Evolutionary conservation across 2,797 vertebrate species (phyloP), one percentile per base, ranked within the genome.

Genomic region (Eulemur mongoz): DNA sequence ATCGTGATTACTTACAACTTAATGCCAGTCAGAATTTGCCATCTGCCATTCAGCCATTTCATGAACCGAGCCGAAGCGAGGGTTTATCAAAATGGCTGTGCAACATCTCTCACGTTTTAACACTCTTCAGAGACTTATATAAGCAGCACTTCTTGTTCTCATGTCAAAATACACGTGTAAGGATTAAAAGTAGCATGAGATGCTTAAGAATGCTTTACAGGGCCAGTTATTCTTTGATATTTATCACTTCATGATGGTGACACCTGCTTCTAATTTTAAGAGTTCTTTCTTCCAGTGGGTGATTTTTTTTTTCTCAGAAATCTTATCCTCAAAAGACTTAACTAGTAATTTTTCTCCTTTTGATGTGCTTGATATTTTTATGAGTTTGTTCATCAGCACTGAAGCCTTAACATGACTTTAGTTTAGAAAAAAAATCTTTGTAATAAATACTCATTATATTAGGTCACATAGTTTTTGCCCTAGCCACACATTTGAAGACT

Each of bases 181-280:
- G 23, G 93, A 4, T 1, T 32, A 84, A 76, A 97, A 54, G 94
- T 30, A 81, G 95, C 59, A 67, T 57, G 63, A 61, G 3, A 75
- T 67, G 88, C 27, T 2, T 86, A 38, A 40, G 95, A 81, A 35
- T 30, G 0, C 1, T 3, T 23, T 89, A 89, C 59, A 63, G 95
- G 82, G 65, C 10, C 0, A 38, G 69, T 93, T 32, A n/a, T 73
- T 94, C 14, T 95, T 97, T 94, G 91, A 96, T 94, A 96, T 92
- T 86, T 96, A 86, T 96, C 92, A 80, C 93, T 97, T 59, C 87
- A 20, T 1, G 10, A 72, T 45, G 94, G 6, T 86, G 0, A 87
- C 78, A 98, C 97, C 93, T 98, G 96, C 93, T 96, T 43, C 4
- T 92, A 61, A 91, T 82, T 96, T 96, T 93, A 85, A 84, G 96